These are phyloP conservation scores for Psittacula cyanocephala DNA, from an alignment of 2,113 vertebrate species.

Conservation along the genomic window DNA sequence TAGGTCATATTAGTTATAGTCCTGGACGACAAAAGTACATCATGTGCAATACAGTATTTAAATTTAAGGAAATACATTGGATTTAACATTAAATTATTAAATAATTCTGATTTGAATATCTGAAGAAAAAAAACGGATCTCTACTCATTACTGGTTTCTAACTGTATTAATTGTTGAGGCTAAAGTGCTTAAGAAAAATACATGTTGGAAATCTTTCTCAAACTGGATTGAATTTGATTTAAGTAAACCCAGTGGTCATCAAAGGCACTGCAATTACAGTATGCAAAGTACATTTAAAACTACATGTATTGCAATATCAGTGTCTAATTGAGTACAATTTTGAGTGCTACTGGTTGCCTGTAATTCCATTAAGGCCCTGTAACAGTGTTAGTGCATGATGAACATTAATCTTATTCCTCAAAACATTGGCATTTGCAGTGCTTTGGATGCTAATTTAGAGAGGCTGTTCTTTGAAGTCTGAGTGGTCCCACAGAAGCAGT, in stretches of 20 bases:
- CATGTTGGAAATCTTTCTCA: background rate
- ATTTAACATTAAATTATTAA: background rate
- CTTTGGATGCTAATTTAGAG: background rate
- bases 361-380: rapidly evolving
- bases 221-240: background rate
- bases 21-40: background rate
- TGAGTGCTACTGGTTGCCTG: background rate
- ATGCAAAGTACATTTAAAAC: background rate
- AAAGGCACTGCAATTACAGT: background rate
- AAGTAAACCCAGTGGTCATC: background rate
- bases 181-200: background rate
- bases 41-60: background rate
- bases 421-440: background rate
- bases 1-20: background rate
- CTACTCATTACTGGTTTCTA: background rate
- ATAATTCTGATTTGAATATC: background rate
- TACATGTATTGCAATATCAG: background rate
- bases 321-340: background rate
- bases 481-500: background rate
- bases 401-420: background rate
- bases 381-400: background rate
- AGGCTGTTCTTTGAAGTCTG: background rate
- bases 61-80: background rate
- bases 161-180: background rate
- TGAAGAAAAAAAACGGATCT: background rate